phyloP scores from a whole-genome alignment of 2,888 invertebrate species.

The Mantis religiosa region DNA sequence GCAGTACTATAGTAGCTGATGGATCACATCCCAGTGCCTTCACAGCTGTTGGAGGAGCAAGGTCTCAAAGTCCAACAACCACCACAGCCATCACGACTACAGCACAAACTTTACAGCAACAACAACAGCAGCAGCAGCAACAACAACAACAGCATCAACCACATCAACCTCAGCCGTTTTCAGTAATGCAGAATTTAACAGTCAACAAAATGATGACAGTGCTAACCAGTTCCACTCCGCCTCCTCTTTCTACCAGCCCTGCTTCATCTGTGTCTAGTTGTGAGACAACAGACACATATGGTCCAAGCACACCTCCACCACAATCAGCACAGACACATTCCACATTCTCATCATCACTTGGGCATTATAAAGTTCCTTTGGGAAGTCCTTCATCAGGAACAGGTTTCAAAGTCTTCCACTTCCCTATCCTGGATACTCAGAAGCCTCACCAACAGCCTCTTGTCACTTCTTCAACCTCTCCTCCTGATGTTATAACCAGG shows the following conservation, averaged over 20 bases:
- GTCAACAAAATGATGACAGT: not conserved
- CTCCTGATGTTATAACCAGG: not conserved
- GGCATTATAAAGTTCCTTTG: conserved; percentile 1
- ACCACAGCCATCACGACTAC: conserved; percentile 13
- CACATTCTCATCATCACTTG: not conserved
- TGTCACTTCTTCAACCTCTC: conserved; percentile 2
- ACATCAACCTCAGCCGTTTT: not conserved
- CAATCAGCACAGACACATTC: not conserved
- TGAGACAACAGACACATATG: conserved; percentile 6
- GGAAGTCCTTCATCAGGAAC: not conserved
- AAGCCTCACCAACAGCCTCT: conserved; percentile 3
- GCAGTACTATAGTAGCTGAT: conserved; percentile 23
- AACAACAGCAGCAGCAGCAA: too few species aligned
- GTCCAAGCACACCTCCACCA: conserved; percentile 12
- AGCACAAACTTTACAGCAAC: not conserved
- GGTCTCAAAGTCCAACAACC: conserved; percentile 27
- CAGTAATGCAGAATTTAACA: not conserved
- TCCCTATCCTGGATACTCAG: not conserved
- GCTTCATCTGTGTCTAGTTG: not conserved
- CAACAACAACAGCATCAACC: too few species aligned
- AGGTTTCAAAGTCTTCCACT: not conserved
- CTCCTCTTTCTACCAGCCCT: not conserved
- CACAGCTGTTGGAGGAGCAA: conserved; percentile 39
- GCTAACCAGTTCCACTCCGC: not conserved
- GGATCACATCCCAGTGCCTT: conserved; percentile 45